Conservation (phyloP, 2,888 invertebrate species). For the Drosophila aldrichi region DNA sequence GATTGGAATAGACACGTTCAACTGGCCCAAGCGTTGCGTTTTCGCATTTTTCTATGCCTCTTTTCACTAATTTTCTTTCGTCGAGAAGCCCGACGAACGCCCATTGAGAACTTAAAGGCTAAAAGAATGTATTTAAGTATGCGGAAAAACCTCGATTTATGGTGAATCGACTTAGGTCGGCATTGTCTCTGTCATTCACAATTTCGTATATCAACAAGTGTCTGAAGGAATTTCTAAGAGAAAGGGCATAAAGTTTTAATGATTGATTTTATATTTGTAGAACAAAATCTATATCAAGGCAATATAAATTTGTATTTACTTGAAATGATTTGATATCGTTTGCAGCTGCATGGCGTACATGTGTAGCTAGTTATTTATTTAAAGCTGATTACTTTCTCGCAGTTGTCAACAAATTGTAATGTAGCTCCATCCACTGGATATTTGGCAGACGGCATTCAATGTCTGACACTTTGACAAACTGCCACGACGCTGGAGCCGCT, state of each 20-base stretch:
- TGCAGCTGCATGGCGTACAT: neutral
- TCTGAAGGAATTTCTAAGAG: neutral
- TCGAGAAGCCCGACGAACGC: constrained; percentile 57
- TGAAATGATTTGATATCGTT: neutral
- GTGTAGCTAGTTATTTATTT: constrained; percentile 28
- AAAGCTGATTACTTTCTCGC: constrained; percentile 61
- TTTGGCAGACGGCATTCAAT: constrained; percentile 47
- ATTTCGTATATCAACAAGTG: constrained; percentile 15
- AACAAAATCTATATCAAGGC: neutral
- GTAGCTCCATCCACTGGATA: neutral
- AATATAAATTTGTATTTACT: neutral
- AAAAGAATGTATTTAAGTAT: constrained; percentile 26
- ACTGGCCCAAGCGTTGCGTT: constrained; percentile 43
- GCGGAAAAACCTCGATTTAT: constrained; percentile 17
- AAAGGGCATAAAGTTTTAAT: neutral
- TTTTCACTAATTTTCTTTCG: constrained; percentile 49
- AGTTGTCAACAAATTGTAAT: constrained; percentile 60
- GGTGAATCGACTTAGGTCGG: constrained; percentile 11
- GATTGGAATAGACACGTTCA: constrained; percentile 28
- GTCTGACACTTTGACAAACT: constrained; percentile 75
- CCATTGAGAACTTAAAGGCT: constrained; percentile 58
- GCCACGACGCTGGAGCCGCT: constrained; percentile 61
- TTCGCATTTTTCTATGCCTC: constrained; percentile 52
- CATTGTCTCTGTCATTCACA: constrained; percentile 23
- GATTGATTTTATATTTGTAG: too few relatives aligned